phyloP scores from a whole-genome alignment of 2,113 vertebrate species.

The Acrocephalus kingi region DNA sequence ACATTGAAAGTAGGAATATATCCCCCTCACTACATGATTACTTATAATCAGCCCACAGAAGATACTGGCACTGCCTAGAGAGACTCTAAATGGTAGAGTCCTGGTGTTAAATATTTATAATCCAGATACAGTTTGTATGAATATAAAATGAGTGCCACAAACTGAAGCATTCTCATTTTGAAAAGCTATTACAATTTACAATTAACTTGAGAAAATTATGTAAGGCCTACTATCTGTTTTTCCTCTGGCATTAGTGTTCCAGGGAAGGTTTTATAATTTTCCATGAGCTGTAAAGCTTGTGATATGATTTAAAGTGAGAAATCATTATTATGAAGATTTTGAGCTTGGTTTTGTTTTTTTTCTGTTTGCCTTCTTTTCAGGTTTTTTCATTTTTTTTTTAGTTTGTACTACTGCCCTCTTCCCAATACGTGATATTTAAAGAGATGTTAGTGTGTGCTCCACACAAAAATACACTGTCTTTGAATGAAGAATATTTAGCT shows the following conservation, averaged over 20 bases:
- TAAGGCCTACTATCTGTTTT: not conserved
- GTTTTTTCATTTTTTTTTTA: no score
- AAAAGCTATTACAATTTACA: conserved; percentile 16
- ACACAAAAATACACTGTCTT: not conserved
- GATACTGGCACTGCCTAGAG: not conserved
- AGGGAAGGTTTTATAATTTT: not conserved
- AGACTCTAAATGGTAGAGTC: not conserved
- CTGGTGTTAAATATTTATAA: conserved; percentile 18
- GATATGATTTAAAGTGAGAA: not conserved
- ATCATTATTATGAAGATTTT: not conserved
- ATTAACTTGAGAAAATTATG: not conserved
- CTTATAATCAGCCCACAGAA: not conserved
- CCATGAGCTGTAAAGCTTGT: not conserved
- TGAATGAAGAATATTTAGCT: not conserved
- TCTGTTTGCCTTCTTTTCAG: not conserved
- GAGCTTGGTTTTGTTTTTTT: not conserved
- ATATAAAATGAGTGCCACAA: not conserved
- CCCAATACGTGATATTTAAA: not conserved
- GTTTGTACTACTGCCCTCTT: not conserved
- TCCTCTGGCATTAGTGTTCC: not conserved
- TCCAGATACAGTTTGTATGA: not conserved
- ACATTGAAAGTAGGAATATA: not conserved
- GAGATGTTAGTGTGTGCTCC: not conserved
- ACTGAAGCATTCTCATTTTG: not conserved
- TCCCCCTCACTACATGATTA: not conserved